Conservation (phyloP, 2,113 vertebrate genomes). For the Tupaia tana region DNA sequence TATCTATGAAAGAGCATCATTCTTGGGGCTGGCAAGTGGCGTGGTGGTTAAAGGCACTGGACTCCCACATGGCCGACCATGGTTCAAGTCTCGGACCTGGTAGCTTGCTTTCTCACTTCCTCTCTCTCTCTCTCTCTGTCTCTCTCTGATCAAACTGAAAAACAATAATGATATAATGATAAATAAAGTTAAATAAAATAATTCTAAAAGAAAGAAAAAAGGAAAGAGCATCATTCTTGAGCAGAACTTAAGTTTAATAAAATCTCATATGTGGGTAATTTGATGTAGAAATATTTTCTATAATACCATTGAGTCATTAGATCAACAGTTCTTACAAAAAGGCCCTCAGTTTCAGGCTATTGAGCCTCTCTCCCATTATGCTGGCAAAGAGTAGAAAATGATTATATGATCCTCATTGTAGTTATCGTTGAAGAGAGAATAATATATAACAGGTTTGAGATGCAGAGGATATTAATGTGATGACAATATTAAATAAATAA, state of each 20-base stretch:
- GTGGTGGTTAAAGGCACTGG: too few relatives aligned
- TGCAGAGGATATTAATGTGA: not conserved
- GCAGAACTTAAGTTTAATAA: not conserved
- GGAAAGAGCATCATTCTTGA: not conserved
- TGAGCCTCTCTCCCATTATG: not conserved
- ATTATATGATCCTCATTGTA: not conserved
- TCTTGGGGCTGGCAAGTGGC: too few relatives aligned
- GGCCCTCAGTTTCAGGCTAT: not conserved
- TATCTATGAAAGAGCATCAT: not conserved
- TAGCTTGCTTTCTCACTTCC: too few relatives aligned
- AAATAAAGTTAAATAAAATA: too few relatives aligned
- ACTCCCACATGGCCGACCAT: too few relatives aligned
- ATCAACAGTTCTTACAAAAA: not conserved
- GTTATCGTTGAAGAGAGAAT: not conserved
- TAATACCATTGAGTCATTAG: not conserved
- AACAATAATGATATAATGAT: too few relatives aligned
- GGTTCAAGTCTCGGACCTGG: too few relatives aligned
- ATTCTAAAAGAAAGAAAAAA: too few relatives aligned
- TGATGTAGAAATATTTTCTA: not conserved
- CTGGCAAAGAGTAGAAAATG: not conserved
- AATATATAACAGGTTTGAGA: not conserved
- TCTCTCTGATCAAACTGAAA: too few relatives aligned
- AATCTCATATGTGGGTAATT: not conserved
- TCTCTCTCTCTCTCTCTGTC: too few relatives aligned
- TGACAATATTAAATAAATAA: not conserved